These are phyloP conservation scores for Python bivittatus DNA, from an alignment of 2,113 vertebrate genomes.

Conservation along the genomic window DNA sequence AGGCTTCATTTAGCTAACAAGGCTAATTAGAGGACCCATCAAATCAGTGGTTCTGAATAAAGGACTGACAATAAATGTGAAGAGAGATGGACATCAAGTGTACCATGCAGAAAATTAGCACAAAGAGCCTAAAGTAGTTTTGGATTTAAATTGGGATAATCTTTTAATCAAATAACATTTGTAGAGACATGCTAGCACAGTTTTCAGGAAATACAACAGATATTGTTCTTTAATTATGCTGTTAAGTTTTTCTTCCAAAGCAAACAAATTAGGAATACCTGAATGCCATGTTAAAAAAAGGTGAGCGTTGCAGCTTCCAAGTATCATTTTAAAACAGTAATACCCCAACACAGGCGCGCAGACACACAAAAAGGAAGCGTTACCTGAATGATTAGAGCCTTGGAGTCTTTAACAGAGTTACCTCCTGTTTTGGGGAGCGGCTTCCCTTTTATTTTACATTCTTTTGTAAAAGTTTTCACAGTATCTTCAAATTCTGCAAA, in stretches of 20 bases:
- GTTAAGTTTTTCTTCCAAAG: neutral
- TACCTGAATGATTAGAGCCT: conserved; percentile 80
- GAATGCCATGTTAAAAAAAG: neutral
- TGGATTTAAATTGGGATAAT: neutral
- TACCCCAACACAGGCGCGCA: too few relatives aligned
- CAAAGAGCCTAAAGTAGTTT: neutral
- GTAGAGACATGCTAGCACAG: neutral
- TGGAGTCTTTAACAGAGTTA: conserved; percentile 72
- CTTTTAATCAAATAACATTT: neutral
- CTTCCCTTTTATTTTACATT: conserved; percentile 90
- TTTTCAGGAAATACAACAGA: neutral
- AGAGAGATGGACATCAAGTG: too few relatives aligned
- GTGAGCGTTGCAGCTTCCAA: too few relatives aligned
- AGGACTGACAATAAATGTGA: neutral
- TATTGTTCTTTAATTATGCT: neutral
- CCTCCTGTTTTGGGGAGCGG: conserved; percentile 74
- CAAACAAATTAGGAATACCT: neutral
- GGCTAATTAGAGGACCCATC: neutral
- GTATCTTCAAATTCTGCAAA: conserved; percentile 91
- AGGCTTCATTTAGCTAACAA: too few relatives aligned
- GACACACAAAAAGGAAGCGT: conserved; percentile 8
- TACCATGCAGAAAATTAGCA: neutral
- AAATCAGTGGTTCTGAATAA: neutral
- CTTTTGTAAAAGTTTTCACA: conserved; percentile 82
- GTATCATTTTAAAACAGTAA: neutral